Percentiles rank a stretch among this genome's conserved stretches.
Evolutionary conservation across 2,113 vertebrate genomes (phyloP).

Genomic region (Gymnobelideus leadbeateri): DNA sequence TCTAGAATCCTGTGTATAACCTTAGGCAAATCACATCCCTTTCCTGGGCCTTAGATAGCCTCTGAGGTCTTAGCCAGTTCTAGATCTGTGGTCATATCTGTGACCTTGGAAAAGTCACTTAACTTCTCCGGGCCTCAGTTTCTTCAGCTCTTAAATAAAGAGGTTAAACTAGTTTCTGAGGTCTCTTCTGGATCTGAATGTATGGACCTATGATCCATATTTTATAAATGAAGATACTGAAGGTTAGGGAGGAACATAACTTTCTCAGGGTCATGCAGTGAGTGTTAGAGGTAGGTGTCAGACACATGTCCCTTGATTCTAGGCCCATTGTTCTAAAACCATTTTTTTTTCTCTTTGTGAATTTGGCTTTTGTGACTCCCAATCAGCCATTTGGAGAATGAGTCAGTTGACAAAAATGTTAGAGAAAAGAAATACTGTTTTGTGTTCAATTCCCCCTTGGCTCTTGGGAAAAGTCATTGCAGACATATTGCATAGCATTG

Average conservation of each 20-base stretch:
- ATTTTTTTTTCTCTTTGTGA: constrained; percentile 23
- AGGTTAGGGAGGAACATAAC: not conserved
- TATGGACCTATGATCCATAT: not conserved
- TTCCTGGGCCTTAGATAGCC: not conserved
- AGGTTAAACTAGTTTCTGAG: not conserved
- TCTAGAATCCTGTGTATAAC: no score
- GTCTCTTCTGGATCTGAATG: not conserved
- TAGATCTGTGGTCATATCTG: not conserved
- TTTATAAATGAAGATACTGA: not conserved
- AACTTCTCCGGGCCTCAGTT: not conserved
- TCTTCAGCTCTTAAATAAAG: not conserved
- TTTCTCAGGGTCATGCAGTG: not conserved
- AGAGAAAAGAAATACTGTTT: constrained; percentile 22
- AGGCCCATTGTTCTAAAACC: not conserved
- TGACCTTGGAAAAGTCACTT: not conserved
- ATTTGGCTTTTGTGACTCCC: constrained; percentile 30
- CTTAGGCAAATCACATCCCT: no score
- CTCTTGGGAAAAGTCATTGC: constrained; percentile 16
- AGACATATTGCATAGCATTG: not conserved
- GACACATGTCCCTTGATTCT: not conserved
- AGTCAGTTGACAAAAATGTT: constrained; percentile 26
- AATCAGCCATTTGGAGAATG: constrained; percentile 23
- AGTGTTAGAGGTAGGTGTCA: not conserved
- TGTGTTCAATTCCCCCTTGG: not conserved
- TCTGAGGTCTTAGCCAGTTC: not conserved